phyloP scores from a whole-genome alignment of 2,113 vertebrate genomes.

The Oenanthe melanoleuca region DNA sequence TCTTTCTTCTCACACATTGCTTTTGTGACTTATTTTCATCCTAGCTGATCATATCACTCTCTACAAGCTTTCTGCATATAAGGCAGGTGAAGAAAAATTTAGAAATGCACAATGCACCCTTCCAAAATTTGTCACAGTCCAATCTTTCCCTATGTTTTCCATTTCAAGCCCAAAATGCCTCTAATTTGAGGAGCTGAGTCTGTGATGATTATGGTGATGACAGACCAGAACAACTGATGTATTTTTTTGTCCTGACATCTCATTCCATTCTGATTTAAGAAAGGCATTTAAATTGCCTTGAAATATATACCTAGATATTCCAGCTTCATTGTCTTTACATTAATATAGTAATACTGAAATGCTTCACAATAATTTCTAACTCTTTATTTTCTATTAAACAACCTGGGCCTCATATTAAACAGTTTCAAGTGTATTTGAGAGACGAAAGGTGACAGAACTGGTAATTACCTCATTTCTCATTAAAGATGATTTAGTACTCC shows the following conservation, averaged over 20 bases:
- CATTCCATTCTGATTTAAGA: neutral
- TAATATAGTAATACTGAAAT: neutral
- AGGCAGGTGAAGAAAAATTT: neutral
- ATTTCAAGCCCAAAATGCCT: neutral
- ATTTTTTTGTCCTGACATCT: neutral
- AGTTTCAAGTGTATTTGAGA: constrained; percentile 54
- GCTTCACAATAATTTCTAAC: neutral
- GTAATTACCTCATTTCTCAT: constrained; percentile 69
- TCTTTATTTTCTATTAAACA: neutral
- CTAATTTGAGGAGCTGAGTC: neutral
- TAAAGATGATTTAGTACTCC: constrained; percentile 38
- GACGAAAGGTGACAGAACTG: constrained; percentile 45
- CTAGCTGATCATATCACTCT: neutral
- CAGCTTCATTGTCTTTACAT: neutral
- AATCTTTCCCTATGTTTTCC: neutral
- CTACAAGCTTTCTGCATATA: neutral
- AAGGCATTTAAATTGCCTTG: neutral
- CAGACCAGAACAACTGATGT: neutral
- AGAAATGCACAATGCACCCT: neutral
- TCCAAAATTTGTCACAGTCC: neutral
- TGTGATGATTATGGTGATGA: neutral
- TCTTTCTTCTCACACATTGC: neutral
- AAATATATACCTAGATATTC: neutral
- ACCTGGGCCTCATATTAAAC: neutral
- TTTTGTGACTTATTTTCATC: neutral